Conservation (phyloP, 2,888 invertebrate genomes). For the Spialia ferax region DNA sequence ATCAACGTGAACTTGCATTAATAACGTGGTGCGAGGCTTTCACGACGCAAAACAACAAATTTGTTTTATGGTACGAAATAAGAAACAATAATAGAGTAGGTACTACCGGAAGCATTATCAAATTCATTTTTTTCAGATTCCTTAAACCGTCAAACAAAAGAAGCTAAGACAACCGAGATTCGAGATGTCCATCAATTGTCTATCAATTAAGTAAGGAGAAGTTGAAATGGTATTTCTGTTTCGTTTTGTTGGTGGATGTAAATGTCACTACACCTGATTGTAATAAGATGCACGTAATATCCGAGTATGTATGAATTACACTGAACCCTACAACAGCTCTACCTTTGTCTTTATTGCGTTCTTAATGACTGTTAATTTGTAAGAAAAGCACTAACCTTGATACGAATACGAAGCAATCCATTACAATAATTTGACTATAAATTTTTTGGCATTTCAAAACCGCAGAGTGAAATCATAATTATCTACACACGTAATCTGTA, state of each 20-base stretch:
- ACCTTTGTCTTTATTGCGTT: neutral
- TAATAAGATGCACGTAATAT: too few relatives aligned
- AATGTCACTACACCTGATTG: too few relatives aligned
- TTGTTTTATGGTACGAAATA: neutral
- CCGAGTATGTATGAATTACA: too few relatives aligned
- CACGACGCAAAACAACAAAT: slow-evolving; percentile 6
- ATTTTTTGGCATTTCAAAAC: slow-evolving; percentile 20
- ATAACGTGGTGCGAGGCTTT: slow-evolving; percentile 14
- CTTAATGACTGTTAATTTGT: too few relatives aligned
- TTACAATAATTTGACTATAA: slow-evolving; percentile 13
- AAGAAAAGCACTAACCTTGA: neutral
- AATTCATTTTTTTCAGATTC: neutral
- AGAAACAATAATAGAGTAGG: neutral
- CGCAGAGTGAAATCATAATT: slow-evolving; percentile 40
- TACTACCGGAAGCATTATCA: neutral
- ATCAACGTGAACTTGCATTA: slow-evolving; percentile 28
- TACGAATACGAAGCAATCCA: neutral
- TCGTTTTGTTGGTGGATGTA: too few relatives aligned
- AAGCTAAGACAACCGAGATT: too few relatives aligned
- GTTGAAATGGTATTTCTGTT: too few relatives aligned
- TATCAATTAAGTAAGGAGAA: too few relatives aligned
- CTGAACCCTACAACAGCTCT: neutral
- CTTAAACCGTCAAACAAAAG: too few relatives aligned
- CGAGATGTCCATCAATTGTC: too few relatives aligned
- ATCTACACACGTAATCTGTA: slow-evolving; percentile 27